phyloP scores from a whole-genome alignment of 2,888 invertebrate genomes.

The Cotesia congregata region DNA sequence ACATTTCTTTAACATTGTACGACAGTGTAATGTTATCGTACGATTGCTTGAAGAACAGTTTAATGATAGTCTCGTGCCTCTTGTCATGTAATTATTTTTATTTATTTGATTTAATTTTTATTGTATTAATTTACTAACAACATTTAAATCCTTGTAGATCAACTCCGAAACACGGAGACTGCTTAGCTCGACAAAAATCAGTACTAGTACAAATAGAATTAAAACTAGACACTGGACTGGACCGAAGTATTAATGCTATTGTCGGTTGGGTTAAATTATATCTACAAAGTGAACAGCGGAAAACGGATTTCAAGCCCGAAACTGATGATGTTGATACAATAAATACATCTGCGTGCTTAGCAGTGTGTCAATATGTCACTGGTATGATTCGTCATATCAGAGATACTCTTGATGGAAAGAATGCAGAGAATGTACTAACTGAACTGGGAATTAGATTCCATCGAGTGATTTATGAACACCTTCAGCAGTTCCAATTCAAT shows the following conservation, averaged over 20 bases:
- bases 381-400: slow-evolving; percentile 83
- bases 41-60: slow-evolving; percentile 94
- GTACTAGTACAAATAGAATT: slow-evolving; percentile 90
- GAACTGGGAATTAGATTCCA: slow-evolving; percentile 95
- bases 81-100: slow-evolving; percentile 82
- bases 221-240: slow-evolving; percentile 90
- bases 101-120: slow-evolving; percentile 60
- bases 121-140: no score
- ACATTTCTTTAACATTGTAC: slow-evolving; percentile 93
- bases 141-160: slow-evolving; percentile 74
- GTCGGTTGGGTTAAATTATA: slow-evolving; percentile 93
- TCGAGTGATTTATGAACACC: slow-evolving; percentile 92
- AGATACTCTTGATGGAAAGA: slow-evolving; percentile 91
- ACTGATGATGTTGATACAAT: slow-evolving; percentile 88
- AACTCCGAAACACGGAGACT: slow-evolving; percentile 89
- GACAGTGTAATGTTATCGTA: slow-evolving; percentile 93
- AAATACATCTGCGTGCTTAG: slow-evolving; percentile 85
- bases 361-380: slow-evolving; percentile 88
- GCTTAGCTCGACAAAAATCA: slow-evolving; percentile 86
- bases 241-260: slow-evolving; percentile 88
- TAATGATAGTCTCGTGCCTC: slow-evolving; percentile 88
- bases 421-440: slow-evolving; percentile 86
- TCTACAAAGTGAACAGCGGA: slow-evolving; percentile 93
- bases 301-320: slow-evolving; percentile 93
- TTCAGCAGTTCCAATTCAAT: slow-evolving; percentile 94